A percentile compares a stretch with the other conserved stretches of the same genome.
These are phyloP conservation scores for Xenops minutus DNA, from an alignment of 2,797 vertebrate species.

Conservation along the genomic window DNA sequence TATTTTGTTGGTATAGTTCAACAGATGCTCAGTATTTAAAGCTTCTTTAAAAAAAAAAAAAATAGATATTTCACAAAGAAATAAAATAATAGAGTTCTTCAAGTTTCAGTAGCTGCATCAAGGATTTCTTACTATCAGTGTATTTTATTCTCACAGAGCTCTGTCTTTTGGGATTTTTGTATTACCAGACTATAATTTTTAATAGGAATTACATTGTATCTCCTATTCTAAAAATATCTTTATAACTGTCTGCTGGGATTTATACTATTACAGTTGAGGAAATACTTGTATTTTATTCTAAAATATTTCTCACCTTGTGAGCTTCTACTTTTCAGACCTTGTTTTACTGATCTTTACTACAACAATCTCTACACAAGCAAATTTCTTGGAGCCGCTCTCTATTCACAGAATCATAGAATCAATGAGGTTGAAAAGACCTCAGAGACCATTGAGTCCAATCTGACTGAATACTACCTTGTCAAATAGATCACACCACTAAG, in stretches of 20 bases:
- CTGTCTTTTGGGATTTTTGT: background rate
- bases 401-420: background rate
- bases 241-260: background rate
- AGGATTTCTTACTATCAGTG: background rate
- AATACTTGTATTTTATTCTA: background rate
- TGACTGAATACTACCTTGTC: background rate
- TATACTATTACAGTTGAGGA: background rate
- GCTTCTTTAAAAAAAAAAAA: too few relatives aligned
- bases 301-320: background rate
- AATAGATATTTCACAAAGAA: background rate
- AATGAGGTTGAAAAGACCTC: background rate
- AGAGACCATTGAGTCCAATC: background rate
- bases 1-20: background rate
- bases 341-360: background rate
- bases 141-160: background rate
- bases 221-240: background rate
- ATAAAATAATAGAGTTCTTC: background rate
- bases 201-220: background rate
- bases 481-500: background rate
- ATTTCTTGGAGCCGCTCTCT: background rate
- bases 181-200: background rate
- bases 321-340: background rate
- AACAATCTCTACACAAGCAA: background rate
- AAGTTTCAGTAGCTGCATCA: background rate
- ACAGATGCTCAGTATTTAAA: background rate